Base-by-base conservation (phyloP, 2,797 vertebrate genomes). In the Mormyrus hasselquistii region DNA sequence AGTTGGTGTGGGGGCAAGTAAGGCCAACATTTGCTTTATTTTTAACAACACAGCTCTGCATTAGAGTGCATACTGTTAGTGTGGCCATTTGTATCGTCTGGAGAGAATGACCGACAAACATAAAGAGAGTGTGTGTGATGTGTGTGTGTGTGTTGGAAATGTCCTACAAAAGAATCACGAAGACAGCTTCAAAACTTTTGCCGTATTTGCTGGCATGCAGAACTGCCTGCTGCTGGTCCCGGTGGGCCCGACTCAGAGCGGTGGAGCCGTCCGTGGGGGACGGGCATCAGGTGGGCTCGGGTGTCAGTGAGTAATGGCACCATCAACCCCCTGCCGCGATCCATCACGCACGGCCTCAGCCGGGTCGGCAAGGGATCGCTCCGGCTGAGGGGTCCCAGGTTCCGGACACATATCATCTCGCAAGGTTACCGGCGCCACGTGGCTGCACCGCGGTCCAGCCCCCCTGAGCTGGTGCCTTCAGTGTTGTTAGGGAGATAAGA, bases 261-360 rank as follows among this genome's bases (percentile, higher is more conserved):
- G 96, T 95, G 93, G 94, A 92, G 93, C 89, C 91, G 94, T 95
- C 96, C 96, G 90, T 93, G 95, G 97, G 85, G 96, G 96, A 96
- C 95, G 95, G 94, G 93, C 96, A 97, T 96, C 96, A 96, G 96
- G 94, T 95, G 95, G 96, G 96, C 96, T 96, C 95, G 96, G 94
- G 95, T 95, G 97, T 96, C 96, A 96, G 95, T 99, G 98, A 99
- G 97, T 98, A 98, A 99, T 99, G 95, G 97, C 94, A 92, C 98
- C 97, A 97, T 98, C 98, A 98, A 96, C 95, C 96, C 95, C 96
- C 97, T 95, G 95, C 96, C 95, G 95, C 96, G 96, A 99, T 99
- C 97, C 97, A 98, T 99, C 98, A 99, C 96, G 96, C 95, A 93
- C 95, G 94, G 94, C 96, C 95, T 44, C 95, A 93, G 96, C 25